A percentile compares a stretch with the other conserved stretches of the same genome.
Conservation (phyloP, 2,113 vertebrate species). For the Sardina pilchardus region DNA sequence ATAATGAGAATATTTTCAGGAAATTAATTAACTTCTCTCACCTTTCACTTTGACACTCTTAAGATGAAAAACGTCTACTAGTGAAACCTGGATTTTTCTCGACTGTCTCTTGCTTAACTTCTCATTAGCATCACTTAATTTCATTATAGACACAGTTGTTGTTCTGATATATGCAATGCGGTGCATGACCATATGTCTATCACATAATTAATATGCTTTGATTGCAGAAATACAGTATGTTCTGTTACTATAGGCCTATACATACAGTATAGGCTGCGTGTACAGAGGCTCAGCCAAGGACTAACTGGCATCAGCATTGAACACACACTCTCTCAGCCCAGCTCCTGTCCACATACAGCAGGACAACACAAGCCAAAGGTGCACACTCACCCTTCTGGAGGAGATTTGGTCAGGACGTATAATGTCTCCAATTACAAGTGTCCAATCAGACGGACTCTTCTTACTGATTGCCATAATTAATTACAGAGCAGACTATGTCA, state of each 20-base stretch:
- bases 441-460: constrained; percentile 31
- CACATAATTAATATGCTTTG: neutral
- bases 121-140: neutral
- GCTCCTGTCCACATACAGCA: neutral
- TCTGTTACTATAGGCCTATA: neutral
- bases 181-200: neutral
- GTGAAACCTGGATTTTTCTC: neutral
- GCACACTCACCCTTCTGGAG: neutral
- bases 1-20: neutral
- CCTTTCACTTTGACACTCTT: neutral
- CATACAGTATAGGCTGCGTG: neutral
- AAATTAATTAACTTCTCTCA: neutral
- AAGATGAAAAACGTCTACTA: neutral
- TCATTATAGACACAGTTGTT: neutral
- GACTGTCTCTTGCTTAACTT: neutral
- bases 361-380: neutral
- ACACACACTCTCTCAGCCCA: neutral
- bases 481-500: constrained; percentile 56
- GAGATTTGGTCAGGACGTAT: neutral
- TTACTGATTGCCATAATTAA: constrained; percentile 66
- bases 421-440: constrained; percentile 6
- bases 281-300: neutral
- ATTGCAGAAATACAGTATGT: neutral
- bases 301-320: neutral
- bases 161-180: neutral